A percentile compares a stretch with the other conserved stretches of the same genome.
Conservation (phyloP, 1,140 invertebrate genomes). For the Eulimnadia texana region DNA sequence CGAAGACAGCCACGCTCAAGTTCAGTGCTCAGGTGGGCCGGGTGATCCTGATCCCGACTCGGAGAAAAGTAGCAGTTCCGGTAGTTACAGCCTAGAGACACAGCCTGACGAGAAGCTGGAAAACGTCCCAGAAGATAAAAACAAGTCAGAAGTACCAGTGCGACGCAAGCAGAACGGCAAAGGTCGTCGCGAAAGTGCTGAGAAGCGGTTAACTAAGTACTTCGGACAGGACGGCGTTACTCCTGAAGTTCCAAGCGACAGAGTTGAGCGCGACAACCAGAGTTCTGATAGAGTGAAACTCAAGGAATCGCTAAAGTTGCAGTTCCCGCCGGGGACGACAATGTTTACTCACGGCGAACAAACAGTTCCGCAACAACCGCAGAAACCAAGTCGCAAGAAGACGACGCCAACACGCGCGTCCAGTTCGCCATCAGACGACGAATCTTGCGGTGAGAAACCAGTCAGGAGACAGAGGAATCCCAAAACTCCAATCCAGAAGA, state of each 20-base stretch:
- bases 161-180: background rate
- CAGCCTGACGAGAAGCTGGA: slow-evolving; percentile 15
- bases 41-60: background rate
- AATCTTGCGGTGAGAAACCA: slow-evolving; percentile 27
- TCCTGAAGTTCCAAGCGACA: background rate
- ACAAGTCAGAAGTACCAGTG: background rate
- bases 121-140: background rate
- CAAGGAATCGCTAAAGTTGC: slow-evolving; percentile 50
- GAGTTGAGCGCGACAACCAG: slow-evolving; percentile 20
- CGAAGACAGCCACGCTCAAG: background rate
- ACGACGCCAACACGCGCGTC: background rate
- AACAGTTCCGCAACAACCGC: too few relatives aligned
- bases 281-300: slow-evolving; percentile 44
- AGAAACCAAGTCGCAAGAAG: slow-evolving; percentile 1
- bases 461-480: background rate
- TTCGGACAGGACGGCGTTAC: background rate
- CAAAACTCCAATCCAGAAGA: background rate
- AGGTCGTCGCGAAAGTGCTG: too few relatives aligned
- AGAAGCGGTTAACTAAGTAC: too few relatives aligned
- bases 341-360: slow-evolving; percentile 26
- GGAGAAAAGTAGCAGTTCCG: slow-evolving; percentile 36
- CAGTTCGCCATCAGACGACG: slow-evolving; percentile 27
- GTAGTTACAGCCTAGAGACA: slow-evolving; percentile 33
- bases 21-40: background rate
- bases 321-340: slow-evolving; percentile 34